These are phyloP conservation scores for Characodon lateralis DNA, from an alignment of 2,797 vertebrate genomes.

Conservation along the genomic window DNA sequence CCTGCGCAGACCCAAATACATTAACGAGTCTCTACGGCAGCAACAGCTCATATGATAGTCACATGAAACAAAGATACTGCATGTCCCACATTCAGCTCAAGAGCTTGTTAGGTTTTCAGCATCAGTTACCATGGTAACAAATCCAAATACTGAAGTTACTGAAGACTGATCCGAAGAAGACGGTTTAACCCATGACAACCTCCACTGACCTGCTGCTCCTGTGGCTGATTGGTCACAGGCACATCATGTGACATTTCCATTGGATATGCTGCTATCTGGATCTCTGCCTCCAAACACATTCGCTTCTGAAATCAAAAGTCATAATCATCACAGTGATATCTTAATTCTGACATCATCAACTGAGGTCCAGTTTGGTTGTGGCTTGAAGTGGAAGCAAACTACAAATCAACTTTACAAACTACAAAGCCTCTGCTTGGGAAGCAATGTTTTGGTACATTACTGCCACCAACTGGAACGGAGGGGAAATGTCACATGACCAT, in stretches of 20 bases:
- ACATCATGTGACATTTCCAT: slow-evolving; percentile 48
- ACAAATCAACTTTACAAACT: too few species aligned
- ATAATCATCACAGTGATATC: neutral
- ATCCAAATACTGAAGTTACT: too few species aligned
- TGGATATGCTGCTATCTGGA: slow-evolving; percentile 38
- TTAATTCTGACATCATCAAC: neutral
- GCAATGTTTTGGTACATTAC: too few species aligned
- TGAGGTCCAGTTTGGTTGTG: neutral
- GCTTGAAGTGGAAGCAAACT: neutral
- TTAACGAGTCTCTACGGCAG: slow-evolving; percentile 2
- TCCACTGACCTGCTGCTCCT: slow-evolving; percentile 40
- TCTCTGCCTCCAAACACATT: slow-evolving; percentile 54
- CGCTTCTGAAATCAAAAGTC: slow-evolving; percentile 54
- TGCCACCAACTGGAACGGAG: too few species aligned
- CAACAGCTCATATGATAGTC: neutral
- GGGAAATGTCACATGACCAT: too few species aligned
- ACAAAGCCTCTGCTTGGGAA: too few species aligned
- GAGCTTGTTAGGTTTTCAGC: neutral
- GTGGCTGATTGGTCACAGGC: slow-evolving; percentile 30
- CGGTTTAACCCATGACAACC: neutral
- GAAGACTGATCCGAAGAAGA: neutral
- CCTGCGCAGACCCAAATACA: slow-evolving; percentile 20
- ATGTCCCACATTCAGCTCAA: neutral
- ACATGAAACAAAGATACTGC: neutral
- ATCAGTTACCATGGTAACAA: neutral